phyloP scores from a whole-genome alignment of 2,888 invertebrate genomes.

The Frankliniella fusca region DNA sequence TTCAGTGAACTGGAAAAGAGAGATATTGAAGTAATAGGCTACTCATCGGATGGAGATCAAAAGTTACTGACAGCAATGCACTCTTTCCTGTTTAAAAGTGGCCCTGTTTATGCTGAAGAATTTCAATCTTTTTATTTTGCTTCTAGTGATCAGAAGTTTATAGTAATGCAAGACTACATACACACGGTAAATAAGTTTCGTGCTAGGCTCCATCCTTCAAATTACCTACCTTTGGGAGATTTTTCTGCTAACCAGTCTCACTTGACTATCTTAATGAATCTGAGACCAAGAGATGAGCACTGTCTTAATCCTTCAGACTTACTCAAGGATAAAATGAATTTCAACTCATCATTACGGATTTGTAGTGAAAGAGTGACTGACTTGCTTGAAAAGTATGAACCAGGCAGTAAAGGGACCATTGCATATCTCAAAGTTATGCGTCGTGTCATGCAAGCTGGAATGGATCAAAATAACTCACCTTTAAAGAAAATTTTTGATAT shows the following conservation, averaged over 20 bases:
- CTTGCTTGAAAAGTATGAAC: background rate
- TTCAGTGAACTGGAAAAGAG: background rate
- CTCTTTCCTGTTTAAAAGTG: background rate
- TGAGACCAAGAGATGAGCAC: background rate
- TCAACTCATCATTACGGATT: background rate
- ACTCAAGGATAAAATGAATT: constrained; percentile 23
- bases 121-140: background rate
- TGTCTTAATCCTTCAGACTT: background rate
- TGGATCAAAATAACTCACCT: background rate
- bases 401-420: background rate
- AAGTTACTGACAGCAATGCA: background rate
- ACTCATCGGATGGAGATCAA: background rate
- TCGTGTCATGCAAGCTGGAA: background rate
- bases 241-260: background rate
- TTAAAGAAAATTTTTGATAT: background rate
- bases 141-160: background rate
- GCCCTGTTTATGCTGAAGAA: background rate
- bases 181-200: constrained; percentile 6
- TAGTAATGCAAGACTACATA: background rate
- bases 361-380: background rate
- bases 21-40: background rate
- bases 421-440: background rate
- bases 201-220: background rate
- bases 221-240: background rate
- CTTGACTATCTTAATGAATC: no score